Base-by-base conservation (phyloP, 2,888 invertebrate genomes). In the Micoletzkya japonica region DNA sequence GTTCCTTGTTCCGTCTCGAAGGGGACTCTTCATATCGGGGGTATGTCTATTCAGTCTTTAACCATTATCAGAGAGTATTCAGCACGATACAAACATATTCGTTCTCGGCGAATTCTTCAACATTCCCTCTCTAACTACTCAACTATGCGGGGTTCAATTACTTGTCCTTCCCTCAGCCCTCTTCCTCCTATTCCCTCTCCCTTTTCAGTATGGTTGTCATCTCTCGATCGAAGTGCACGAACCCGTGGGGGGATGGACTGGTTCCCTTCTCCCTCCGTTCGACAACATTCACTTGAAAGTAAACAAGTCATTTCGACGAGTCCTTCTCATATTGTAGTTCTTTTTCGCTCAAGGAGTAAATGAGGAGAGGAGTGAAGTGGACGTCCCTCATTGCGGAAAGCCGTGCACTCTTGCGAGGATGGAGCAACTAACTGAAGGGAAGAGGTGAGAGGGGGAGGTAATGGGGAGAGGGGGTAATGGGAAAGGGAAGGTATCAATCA, bases 21-120 rank as follows among this genome's bases (percentile, higher is more conserved):
- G 58, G 34, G 58, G 57, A n/a, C 32, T 68, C 6, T 49, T 68
- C 44, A 30, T 68, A 26, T 68, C 68, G n/a, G 68, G 57, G 4
- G 59, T 59, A 34, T 32, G 56, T 20, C n/a, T 56, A 17, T 56
- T 56, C 24, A 10, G 24, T 56, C 24, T 56, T 24, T 10, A 56
- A 56, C 10, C 56, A 59, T 34, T 59, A 32, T 59, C 17, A 28
- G 10, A 26, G 20, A 10, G 34, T 59, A 30, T 32, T 59, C 36
- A 59, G 59, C 68, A 68, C 49, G 68, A 68, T 32, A 68, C 68
- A 1, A 68, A 68, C 26, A 24, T 68, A 1, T 58, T 68, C 57
- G 49, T 58, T 10, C n/a, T 68, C 10, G 68, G 68, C 52, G 4
- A 10, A 14, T 68, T 58, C 58, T 68, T 68, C 68, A 30, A 44